Percentiles rank a stretch among this genome's conserved stretches.
phyloP scores from a whole-genome alignment of 1,140 invertebrate genomes.

The Pseudomyrmex concolor region DNA sequence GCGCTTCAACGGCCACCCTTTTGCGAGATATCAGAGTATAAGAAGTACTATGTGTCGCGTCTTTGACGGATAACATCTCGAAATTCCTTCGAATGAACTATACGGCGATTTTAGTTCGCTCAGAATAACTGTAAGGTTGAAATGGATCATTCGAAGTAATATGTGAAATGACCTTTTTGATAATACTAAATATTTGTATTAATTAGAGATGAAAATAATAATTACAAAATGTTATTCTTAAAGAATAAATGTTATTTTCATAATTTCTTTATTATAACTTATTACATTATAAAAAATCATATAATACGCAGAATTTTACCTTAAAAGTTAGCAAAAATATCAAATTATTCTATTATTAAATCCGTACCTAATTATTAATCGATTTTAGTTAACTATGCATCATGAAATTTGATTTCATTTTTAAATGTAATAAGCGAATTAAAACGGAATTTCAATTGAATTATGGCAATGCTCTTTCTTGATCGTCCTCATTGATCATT shows the following conservation, averaged over 20 bases:
- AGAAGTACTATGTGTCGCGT: background rate
- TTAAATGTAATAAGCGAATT: conserved; percentile 21
- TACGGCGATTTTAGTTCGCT: background rate
- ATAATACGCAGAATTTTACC: background rate
- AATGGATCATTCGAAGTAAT: conserved; percentile 16
- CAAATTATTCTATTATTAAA: too few species aligned
- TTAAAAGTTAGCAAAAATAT: background rate
- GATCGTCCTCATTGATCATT: conserved; percentile 43
- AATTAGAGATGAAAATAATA: background rate
- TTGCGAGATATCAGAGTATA: conserved; percentile 28
- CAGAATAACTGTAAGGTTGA: background rate
- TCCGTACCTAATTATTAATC: background rate
- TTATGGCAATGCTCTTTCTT: background rate
- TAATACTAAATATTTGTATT: conserved; percentile 24
- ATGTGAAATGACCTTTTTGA: background rate
- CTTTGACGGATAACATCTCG: conserved; percentile 20
- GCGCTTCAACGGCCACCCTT: conserved; percentile 37
- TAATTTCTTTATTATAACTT: too few species aligned
- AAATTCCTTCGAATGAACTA: conserved; percentile 17
- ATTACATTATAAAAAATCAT: background rate
- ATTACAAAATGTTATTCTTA: background rate
- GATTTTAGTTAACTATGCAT: background rate
- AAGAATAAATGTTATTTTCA: background rate
- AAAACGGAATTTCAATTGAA: background rate
- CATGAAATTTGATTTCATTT: background rate